phyloP scores from a whole-genome alignment of 2,888 invertebrate species.

The Ceraclea dissimilis region DNA sequence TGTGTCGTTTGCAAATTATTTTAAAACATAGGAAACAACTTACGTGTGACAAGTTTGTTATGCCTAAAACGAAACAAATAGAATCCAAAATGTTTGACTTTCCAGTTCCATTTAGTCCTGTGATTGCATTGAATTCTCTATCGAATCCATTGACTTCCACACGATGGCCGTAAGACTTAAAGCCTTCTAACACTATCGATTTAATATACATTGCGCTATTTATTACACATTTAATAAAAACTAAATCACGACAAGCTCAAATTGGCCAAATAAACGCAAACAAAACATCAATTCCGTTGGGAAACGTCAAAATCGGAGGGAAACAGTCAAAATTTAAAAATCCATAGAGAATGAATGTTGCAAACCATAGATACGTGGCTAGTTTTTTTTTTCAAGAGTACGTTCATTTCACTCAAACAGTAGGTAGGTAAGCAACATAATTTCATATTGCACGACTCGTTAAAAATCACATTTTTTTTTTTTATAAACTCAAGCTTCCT shows the following conservation, averaged over 20 bases:
- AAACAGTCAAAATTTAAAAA: constrained; percentile 6
- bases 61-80: constrained; percentile 96
- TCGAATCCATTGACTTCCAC: constrained; percentile 92
- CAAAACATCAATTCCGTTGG: not conserved
- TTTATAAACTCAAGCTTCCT: too few relatives aligned
- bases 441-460: too few relatives aligned
- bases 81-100: constrained; percentile 97
- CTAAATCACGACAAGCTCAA: not conserved
- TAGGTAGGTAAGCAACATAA: too few relatives aligned
- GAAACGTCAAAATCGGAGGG: constrained; percentile 12
- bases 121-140: constrained; percentile 93
- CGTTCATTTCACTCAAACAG: too few relatives aligned
- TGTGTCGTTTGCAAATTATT: too few relatives aligned
- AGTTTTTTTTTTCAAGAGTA: too few relatives aligned
- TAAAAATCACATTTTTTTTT: too few relatives aligned
- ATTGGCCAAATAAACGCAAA: constrained; percentile 4
- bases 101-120: constrained; percentile 95
- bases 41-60: constrained; percentile 85
- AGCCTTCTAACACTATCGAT: constrained; percentile 88
- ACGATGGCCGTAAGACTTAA: constrained; percentile 93
- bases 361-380: not conserved
- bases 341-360: not conserved
- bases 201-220: constrained; percentile 73
- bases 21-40: too few relatives aligned
- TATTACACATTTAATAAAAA: constrained; percentile 3